Base-by-base conservation (phyloP, 2,797 vertebrate genomes). In the Bufotes viridis region DNA sequence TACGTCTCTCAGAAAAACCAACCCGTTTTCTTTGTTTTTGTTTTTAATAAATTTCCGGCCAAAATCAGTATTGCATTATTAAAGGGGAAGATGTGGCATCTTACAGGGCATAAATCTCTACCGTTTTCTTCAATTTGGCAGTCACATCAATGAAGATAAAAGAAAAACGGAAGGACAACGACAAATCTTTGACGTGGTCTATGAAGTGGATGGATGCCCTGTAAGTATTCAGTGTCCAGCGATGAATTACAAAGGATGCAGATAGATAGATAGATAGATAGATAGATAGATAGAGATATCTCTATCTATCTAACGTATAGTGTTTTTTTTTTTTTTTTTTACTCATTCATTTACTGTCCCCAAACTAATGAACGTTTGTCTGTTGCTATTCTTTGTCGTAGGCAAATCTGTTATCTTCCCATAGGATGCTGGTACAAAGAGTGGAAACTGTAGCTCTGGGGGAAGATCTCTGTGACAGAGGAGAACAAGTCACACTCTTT, bases 71-170 rank as follows among this genome's bases (percentile, higher is more conserved):
- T 72, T 72, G n/a, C n/a, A 29, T n/a, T 55, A 7, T 74, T 17
- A 84, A 17, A 34, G 26, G 26, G 42, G 26, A 34, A 24, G 1
- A 76, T 60, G 53, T 70, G 53, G 20, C 57, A 17, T 53, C 42
- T 84, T 83, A n/a, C 53, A 29, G 10, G 11, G 14, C 69, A 75
- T 2, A 84, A 22, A 42, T 58, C 53, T 22, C 13, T 20, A 51
- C 15, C 42, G 26, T 53, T 67, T 83, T 29, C 53, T 78, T 82
- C 8, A n/a, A 60, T 24, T 70, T 81, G 58, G 89, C 91, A 99
- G 98, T 60, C 98, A 99, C 91, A 99, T 99, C 92, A 99, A 99
- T 72, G 98, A 99, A 92, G 98, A 99, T 94, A 99, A 99, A 94
- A 97, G 98, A 90, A 99, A 98, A 95, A 99, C 98, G 0, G 98